phyloP scores from a whole-genome alignment of 2,888 invertebrate genomes.

The Molorchus minor region DNA sequence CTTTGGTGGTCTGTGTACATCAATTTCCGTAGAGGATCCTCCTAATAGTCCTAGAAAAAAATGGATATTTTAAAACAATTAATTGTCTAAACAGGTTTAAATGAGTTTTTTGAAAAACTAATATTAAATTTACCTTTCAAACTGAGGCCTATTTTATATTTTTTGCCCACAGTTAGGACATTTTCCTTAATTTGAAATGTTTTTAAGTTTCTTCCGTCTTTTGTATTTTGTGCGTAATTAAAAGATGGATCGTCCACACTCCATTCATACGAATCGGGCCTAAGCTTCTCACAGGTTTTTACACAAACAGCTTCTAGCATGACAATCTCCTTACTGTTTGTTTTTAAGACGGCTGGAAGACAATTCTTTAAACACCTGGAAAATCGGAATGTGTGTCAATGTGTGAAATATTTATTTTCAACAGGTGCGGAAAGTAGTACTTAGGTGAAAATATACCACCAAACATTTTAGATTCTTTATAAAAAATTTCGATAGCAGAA shows the following conservation, averaged over 20 bases:
- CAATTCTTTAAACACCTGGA: conserved; percentile 32
- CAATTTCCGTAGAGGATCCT: conserved; percentile 16
- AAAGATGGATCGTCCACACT: conserved; percentile 8
- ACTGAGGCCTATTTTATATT: conserved; percentile 17
- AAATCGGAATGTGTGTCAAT: too few species aligned
- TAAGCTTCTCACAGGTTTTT: conserved; percentile 16
- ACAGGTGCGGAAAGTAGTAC: too few species aligned
- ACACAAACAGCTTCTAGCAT: conserved; percentile 26
- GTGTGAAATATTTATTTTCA: too few species aligned
- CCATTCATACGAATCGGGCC: conserved; percentile 21
- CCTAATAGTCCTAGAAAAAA: conserved; percentile 8
- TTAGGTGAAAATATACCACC: too few species aligned
- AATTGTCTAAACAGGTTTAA: not conserved
- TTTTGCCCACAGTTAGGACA: conserved; percentile 4
- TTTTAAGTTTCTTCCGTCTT: conserved; percentile 12
- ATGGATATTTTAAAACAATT: not conserved
- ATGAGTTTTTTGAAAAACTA: not conserved
- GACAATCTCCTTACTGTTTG: conserved; percentile 13
- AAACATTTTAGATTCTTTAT: too few species aligned
- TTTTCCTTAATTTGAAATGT: conserved; percentile 21
- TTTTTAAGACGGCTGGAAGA: conserved; percentile 24
- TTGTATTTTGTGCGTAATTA: conserved; percentile 15
- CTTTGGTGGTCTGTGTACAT: conserved; percentile 17
- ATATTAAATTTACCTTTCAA: conserved; percentile 14
- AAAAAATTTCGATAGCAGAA: too few species aligned